Conservation (phyloP, 2,797 vertebrate species). For the Triplophysa bombifrons region DNA sequence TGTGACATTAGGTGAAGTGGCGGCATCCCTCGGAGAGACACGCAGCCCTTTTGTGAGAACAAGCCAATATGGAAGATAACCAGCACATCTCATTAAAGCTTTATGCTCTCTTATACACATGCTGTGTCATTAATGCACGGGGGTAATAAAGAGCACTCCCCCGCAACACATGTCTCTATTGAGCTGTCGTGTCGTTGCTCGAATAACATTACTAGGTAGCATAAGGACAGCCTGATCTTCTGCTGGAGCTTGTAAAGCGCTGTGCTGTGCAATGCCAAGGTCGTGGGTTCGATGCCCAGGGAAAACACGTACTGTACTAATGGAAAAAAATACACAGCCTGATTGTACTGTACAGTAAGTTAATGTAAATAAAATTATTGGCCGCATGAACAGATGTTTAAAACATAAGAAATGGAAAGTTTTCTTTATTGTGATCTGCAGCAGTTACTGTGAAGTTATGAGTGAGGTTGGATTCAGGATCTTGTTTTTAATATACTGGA, state of each 20-base stretch:
- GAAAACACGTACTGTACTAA: not conserved
- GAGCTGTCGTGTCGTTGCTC: constrained; percentile 2
- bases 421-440: constrained; percentile 51
- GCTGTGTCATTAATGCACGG: constrained; percentile 49
- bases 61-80: constrained; percentile 52
- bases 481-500: constrained; percentile 7
- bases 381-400: not conserved
- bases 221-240: not conserved
- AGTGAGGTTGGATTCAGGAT: not conserved
- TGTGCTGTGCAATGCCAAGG: not conserved
- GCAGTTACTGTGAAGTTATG: constrained; percentile 5
- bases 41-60: constrained; percentile 39
- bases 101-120: constrained; percentile 40
- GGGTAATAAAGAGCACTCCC: not conserved
- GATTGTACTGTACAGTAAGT: not conserved
- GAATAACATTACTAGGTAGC: constrained; percentile 18
- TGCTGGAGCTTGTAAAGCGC: not conserved
- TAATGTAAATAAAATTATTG: not conserved
- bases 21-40: constrained; percentile 33
- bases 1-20: constrained; percentile 22
- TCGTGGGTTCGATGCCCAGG: not conserved
- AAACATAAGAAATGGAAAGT: constrained; percentile 48
- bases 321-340: not conserved
- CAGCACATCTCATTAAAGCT: constrained; percentile 57
- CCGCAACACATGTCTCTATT: constrained; percentile 35